Evolutionary conservation across 2,113 vertebrate genomes (phyloP), one percentile per base, ranked within the genome.

Genomic region (Syngnathus floridae): DNA sequence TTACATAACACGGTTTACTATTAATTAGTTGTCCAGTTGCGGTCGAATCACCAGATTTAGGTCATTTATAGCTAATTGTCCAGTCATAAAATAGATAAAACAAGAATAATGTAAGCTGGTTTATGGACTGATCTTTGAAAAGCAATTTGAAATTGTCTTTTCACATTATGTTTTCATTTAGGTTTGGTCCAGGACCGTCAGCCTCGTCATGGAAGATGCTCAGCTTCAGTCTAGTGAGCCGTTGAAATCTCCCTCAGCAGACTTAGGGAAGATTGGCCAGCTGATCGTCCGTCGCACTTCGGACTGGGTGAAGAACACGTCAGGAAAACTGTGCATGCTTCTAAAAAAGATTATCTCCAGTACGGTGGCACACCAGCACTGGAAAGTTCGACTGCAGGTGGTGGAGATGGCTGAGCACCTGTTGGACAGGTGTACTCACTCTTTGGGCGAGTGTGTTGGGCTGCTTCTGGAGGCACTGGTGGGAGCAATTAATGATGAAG

Each of bases 381-480:
- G 97, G 95, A 95, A 88, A 67, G 94, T 94, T 19, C 88, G 94
- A 26, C 78, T 94, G 51, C 92, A 92, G 69, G 75, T 95, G 71
- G 85, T 94, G 26, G 90, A 91, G 19, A 72, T 96, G 40, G 90
- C 90, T 0, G 81, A 90, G 13, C 71, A 87, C 73, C 87, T 99
- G 37, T 79, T 96, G 73, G 66, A 77, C 31, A 85, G 69, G 22
- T 97, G 96, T 41, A 87, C 84, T n/a, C 87, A 41, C 16, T 93
- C 94, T 0, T 80, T 98, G 72, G 82, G 80, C 2, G 87, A 85
- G 43, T 93, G 93, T 0, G 87, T 88, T 0, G 88, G 93, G 1
- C 88, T 82, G 1, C 89, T 99, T 1, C 65, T 98, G 41, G 94
- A 94, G 66, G 92, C 92, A 4, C 74, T 97, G 67, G 95, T 98